Evolutionary conservation across 2,113 vertebrate genomes (phyloP), one percentile per base, ranked within the genome.

Genomic region (Rhinichthys klamathensis): DNA sequence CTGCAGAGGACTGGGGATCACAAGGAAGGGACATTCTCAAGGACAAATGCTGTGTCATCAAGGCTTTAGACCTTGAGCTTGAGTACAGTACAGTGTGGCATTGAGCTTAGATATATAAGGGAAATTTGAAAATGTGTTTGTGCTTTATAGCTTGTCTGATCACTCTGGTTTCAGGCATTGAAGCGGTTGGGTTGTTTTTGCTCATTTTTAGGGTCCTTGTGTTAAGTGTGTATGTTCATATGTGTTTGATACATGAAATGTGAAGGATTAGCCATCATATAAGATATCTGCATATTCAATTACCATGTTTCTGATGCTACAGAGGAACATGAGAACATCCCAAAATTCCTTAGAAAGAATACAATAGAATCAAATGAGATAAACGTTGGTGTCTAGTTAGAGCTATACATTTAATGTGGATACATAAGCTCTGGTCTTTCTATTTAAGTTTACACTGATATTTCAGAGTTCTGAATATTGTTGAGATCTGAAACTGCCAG

Each of bases 31-130:
- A 93, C 93, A 86, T 86, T 67, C 88, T 90, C 93, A 94, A 94
- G 93, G 93, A 92, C 94, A 91, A 92, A 92, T 89, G 88, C 92
- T 91, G 86, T 92, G 84, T 85, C 84, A 61, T 74, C 79, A 74
- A 84, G 85, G 85, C 89, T 90, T 82, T 84, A 81, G 75, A 87
- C 79, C 18, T 60, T 89, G 51, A 80, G 56, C 58, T 73, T 2
- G 21, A 75, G 10, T 41, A 82, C 41, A 25, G 44, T 74, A 63
- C 3, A 11, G 65, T 73, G 67, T 44, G 54, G 18, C 61, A 32
- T 3, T 23, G 69, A 2, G 87, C 63, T 44, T 70, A 78, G 32
- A 54, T 27, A 6, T 35, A 32, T 21, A 54, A 25, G 30, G 30
- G 16, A 3, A 35, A 69, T 27, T 6, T 10, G 0, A 11, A 27